phyloP scores from a whole-genome alignment of 1,140 invertebrate species.

The Capitella teleta region DNA sequence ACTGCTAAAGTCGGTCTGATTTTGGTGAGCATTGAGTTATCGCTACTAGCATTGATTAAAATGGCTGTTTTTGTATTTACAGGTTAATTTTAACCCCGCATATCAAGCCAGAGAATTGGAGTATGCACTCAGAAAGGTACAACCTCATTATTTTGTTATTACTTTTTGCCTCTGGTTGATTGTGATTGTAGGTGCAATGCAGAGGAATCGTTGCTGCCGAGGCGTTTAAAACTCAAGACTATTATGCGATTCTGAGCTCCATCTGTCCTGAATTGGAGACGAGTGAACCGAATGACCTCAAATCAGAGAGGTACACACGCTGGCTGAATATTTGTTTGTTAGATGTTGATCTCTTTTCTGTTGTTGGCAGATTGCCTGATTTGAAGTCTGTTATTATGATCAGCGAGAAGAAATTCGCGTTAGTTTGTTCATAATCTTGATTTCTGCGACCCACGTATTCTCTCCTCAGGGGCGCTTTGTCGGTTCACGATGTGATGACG shows the following conservation, averaged over 20 bases:
- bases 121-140: conserved; percentile 69
- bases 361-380: conserved; percentile 33
- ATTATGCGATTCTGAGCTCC: conserved; percentile 54
- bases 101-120: conserved; percentile 65
- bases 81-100: conserved; percentile 74
- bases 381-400: conserved; percentile 36
- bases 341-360: background rate
- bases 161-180: background rate
- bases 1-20: conserved; percentile 64
- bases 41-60: background rate
- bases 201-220: conserved; percentile 39
- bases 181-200: conserved; percentile 1
- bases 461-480: conserved; percentile 28
- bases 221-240: conserved; percentile 57
- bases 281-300: conserved; percentile 1
- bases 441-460: no score
- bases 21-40: background rate
- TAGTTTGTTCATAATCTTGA: no score
- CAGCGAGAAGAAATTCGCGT: conserved; percentile 26
- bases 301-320: conserved; percentile 1
- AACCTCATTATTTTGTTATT: conserved; percentile 14
- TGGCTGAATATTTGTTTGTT: background rate
- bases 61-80: conserved; percentile 4
- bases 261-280: conserved; percentile 38
- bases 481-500: conserved; percentile 3